Base-by-base conservation (phyloP, 2,797 vertebrate genomes). In the Parotocinclus haroldoi region DNA sequence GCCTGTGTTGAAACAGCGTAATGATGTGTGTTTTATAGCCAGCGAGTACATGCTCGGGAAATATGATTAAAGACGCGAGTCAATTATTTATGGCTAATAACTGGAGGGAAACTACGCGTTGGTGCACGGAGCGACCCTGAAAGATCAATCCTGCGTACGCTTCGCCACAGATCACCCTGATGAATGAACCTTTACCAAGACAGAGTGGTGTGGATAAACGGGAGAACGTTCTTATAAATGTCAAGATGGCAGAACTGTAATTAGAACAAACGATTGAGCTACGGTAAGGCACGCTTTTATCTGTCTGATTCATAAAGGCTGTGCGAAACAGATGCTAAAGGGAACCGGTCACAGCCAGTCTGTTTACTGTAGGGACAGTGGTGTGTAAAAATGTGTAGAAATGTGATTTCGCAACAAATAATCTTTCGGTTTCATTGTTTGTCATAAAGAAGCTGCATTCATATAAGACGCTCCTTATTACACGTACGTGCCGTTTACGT, bases 21-120 rank as follows among this genome's bases (percentile, higher is more conserved):
- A 79, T 73, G 48, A 57, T 66, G 66, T 73, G 71, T 68, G 68
- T 71, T 74, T 77, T 74, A 71, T 60, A 27, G 56, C 55, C 63
- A 61, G 45, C 27, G 38, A 63, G 53, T 53, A 69, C 61, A 53
- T 44, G 42, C 70, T 67, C 36, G 58, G 59, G 49, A 69, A 72
- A 49, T 59, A 66, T 75, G 72, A 80, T 78, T 76, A 72, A 80
- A 76, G 66, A 74, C 39, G 53, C 37, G 38, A 68, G 66, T 66
- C 73, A 76, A 71, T 80, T 72, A 76, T 76, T 72, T 73, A 78
- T 60, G 67, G 69, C 63, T 76, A 68, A 80, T 78, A 76, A 71
- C 76, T 63, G 46, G 50, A 59, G 63, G 67, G 63, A 64, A 72
- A 76, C 62, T 59, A 59, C 51, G 76, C 69, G 65, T 58, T 69